Evolutionary conservation across 2,797 vertebrate species (phyloP).

Genomic region (Novumbra hubbsi): DNA sequence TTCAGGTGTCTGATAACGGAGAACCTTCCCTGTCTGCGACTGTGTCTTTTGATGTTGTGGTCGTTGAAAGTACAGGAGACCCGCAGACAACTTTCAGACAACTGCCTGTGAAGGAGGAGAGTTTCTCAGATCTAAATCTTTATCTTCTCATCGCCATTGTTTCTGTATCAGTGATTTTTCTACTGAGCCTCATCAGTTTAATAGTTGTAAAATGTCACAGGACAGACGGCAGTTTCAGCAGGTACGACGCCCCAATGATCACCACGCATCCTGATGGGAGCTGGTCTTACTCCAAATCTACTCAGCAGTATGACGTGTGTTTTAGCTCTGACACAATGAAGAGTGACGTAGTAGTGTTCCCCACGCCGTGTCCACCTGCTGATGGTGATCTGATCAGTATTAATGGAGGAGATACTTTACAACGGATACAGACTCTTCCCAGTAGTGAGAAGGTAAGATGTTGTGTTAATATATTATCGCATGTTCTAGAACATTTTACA

Average conservation of each 20-base stretch:
- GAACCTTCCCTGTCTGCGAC: constrained; percentile 74
- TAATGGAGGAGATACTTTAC: constrained; percentile 24
- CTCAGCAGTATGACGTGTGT: constrained; percentile 33
- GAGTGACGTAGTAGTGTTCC: constrained; percentile 33
- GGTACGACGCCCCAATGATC: constrained; percentile 22
- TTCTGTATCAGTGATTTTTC: constrained; percentile 26
- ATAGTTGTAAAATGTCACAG: constrained; percentile 4
- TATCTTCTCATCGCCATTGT: constrained; percentile 34
- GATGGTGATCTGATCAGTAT: constrained; percentile 21
- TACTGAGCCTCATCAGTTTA: constrained; percentile 14
- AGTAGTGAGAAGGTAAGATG: constrained; percentile 26
- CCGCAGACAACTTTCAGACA: constrained; percentile 4
- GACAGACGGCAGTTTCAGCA: constrained; percentile 7
- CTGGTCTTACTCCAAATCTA: constrained; percentile 35
- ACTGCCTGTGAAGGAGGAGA: background rate
- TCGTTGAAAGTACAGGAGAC: constrained; percentile 63
- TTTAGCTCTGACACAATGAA: constrained; percentile 33
- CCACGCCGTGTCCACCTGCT: background rate
- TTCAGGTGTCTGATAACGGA: constrained; percentile 77
- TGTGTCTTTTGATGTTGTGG: constrained; percentile 55
- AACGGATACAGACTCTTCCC: constrained; percentile 6
- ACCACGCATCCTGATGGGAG: constrained; percentile 30
- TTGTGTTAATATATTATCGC: background rate
- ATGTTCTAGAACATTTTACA: background rate
- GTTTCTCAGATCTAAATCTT: constrained; percentile 21